These are phyloP conservation scores for Macrobrachium nipponense DNA, from an alignment of 1,140 invertebrate species.

Conservation along the genomic window DNA sequence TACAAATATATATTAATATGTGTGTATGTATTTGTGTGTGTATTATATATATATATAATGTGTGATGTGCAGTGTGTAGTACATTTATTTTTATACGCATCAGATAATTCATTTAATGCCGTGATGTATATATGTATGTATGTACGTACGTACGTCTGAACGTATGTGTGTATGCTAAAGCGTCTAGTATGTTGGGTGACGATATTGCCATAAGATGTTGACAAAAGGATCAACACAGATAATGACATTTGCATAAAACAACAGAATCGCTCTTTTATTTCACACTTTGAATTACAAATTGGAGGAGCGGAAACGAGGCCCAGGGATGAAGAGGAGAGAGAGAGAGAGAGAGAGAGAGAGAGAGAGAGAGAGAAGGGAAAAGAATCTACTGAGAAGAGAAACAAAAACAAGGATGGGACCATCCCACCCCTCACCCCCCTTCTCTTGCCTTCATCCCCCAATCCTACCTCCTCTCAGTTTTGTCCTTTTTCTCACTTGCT, in stretches of 20 bases:
- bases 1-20: not conserved
- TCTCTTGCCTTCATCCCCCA: not conserved
- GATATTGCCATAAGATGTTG: slow-evolving; percentile 14
- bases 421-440: not conserved
- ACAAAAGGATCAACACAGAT: slow-evolving; percentile 45
- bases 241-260: slow-evolving; percentile 55
- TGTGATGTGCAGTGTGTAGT: not conserved
- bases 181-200: not conserved
- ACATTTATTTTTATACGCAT: not conserved
- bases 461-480: not conserved
- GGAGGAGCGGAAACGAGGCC: slow-evolving; percentile 21
- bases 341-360: too few species aligned
- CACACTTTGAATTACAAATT: slow-evolving; percentile 52
- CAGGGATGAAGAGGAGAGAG: not conserved
- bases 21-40: not conserved
- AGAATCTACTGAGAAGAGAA: not conserved
- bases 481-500: not conserved
- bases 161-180: not conserved
- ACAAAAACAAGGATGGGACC: not conserved
- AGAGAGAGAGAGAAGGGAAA: too few species aligned
- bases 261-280: slow-evolving; percentile 48
- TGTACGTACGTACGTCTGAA: not conserved
- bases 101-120: not conserved
- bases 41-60: slow-evolving; percentile 2
- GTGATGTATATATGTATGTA: not conserved